Conservation (phyloP, 2,797 vertebrate species). For the Clarias pachynema region DNA sequence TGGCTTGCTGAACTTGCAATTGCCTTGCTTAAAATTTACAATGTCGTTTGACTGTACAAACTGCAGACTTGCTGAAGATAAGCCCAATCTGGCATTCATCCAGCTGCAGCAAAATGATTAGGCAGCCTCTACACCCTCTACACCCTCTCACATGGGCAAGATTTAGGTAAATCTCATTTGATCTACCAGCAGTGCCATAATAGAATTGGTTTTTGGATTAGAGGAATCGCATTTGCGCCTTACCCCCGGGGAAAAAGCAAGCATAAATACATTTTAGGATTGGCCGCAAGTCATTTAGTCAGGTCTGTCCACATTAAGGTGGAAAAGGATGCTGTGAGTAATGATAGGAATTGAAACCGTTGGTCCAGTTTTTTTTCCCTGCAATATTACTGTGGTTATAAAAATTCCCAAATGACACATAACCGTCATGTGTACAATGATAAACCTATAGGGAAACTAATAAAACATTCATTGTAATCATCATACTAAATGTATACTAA, state of each 20-base stretch:
- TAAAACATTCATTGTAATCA: too few relatives aligned
- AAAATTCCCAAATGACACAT: background rate
- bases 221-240: slow-evolving; percentile 65
- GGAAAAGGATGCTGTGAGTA: background rate
- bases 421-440: background rate
- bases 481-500: too few relatives aligned
- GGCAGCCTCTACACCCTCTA: slow-evolving; percentile 9
- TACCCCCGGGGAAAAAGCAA: slow-evolving; percentile 54
- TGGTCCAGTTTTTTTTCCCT: background rate
- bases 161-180: slow-evolving; percentile 56
- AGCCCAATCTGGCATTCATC: background rate
- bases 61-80: slow-evolving; percentile 13
- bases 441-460: too few relatives aligned
- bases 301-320: background rate
- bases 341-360: background rate
- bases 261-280: slow-evolving; percentile 30
- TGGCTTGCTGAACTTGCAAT: background rate
- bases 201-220: slow-evolving; percentile 60
- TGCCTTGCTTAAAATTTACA: background rate
- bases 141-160: background rate
- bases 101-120: slow-evolving; percentile 32
- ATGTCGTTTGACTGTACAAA: background rate
- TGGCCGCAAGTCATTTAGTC: background rate
- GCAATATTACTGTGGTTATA: background rate
- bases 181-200: slow-evolving; percentile 67